Evolutionary conservation across 1,140 invertebrate species (phyloP).

Genomic region (Cyphomyrmex costatus): DNA sequence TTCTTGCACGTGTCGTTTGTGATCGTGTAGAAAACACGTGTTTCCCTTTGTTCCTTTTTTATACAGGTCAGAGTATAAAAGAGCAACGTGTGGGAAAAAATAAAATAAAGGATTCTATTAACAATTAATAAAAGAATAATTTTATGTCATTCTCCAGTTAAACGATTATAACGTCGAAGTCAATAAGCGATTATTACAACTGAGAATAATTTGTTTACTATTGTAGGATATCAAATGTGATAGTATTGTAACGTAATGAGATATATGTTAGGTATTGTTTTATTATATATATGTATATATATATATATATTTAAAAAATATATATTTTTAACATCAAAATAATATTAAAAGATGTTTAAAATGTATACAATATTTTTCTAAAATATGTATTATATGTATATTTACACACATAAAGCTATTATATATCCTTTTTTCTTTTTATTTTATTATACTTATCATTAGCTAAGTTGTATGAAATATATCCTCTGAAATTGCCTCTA

Average conservation of each 20-base stretch:
- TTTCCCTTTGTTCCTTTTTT: neutral
- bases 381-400: neutral
- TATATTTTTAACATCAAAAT: neutral
- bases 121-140: neutral
- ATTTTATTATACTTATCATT: constrained; percentile 3
- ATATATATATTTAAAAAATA: neutral
- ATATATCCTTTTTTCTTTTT: neutral
- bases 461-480: neutral
- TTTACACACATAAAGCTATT: neutral
- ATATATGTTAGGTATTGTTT: neutral
- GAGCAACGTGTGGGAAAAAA: neutral
- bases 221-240: neutral
- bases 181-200: neutral
- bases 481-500: neutral
- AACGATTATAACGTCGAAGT: neutral
- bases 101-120: neutral
- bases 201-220: neutral
- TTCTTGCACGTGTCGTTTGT: neutral
- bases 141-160: neutral
- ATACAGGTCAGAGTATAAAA: neutral
- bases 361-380: neutral
- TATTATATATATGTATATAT: neutral
- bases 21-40: neutral
- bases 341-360: neutral
- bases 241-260: neutral